Evolutionary conservation across 2,888 invertebrate genomes (phyloP).

Genomic region (Agrenia bidenticulata): DNA sequence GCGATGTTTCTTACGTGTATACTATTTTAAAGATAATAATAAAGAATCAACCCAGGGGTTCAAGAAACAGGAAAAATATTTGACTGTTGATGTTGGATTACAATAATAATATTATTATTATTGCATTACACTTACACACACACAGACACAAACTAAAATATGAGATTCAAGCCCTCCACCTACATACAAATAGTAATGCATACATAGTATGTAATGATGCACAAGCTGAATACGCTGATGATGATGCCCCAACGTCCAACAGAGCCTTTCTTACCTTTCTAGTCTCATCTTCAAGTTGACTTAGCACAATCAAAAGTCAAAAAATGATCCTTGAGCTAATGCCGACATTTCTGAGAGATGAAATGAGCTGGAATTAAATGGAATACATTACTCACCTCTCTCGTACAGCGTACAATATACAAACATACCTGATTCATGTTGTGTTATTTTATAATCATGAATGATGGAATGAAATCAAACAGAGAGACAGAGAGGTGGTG

Average conservation of each 20-base stretch:
- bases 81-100: slow-evolving; percentile 24
- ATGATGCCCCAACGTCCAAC: too few species aligned
- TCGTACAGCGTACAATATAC: background rate
- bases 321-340: background rate
- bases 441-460: slow-evolving; percentile 13
- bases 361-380: slow-evolving; percentile 10
- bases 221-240: too few species aligned
- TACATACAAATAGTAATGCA: slow-evolving; percentile 2
- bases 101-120: slow-evolving; percentile 11
- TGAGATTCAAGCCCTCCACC: too few species aligned
- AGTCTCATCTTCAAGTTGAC: too few species aligned
- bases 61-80: slow-evolving; percentile 28
- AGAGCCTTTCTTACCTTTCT: too few species aligned
- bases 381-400: background rate
- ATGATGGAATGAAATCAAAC: slow-evolving; percentile 18
- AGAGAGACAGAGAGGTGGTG: slow-evolving; percentile 2
- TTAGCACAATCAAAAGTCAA: too few species aligned
- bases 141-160: too few species aligned
- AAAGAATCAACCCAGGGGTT: slow-evolving; percentile 34
- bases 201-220: background rate
- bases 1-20: background rate
- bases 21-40: slow-evolving; percentile 15
- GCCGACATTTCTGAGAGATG: slow-evolving; percentile 2
- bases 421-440: background rate
- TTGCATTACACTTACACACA: background rate